phyloP scores from a whole-genome alignment of 2,113 vertebrate genomes.

The Ancistrus triradiatus region DNA sequence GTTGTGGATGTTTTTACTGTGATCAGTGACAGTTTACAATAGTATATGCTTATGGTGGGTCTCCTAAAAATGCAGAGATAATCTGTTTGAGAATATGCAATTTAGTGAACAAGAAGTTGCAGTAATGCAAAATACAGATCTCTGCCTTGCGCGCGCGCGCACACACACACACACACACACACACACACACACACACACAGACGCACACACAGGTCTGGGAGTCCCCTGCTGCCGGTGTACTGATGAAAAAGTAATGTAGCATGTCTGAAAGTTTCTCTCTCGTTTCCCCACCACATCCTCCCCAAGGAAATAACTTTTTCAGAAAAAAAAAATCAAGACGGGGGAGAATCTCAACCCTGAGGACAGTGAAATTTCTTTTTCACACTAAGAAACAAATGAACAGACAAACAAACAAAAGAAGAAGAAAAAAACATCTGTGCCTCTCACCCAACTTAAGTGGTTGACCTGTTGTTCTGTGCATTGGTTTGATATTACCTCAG shows the following conservation, averaged over 20 bases:
- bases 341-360: slow-evolving; percentile 9
- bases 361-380: slow-evolving; percentile 20
- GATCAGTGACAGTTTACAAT: slow-evolving; percentile 14
- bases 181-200: slow-evolving; percentile 22
- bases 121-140: slow-evolving; percentile 49
- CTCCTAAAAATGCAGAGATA: slow-evolving; percentile 34
- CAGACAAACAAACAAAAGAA: background rate
- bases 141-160: background rate
- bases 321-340: background rate
- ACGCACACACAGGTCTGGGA: slow-evolving; percentile 51
- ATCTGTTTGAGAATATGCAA: slow-evolving; percentile 52
- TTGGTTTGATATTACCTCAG: background rate
- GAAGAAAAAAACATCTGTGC: background rate
- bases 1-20: background rate
- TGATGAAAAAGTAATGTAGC: slow-evolving; percentile 77
- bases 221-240: slow-evolving; percentile 53
- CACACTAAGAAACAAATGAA: slow-evolving; percentile 6
- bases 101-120: slow-evolving; percentile 53
- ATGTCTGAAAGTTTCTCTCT: slow-evolving; percentile 65
- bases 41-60: slow-evolving; percentile 5
- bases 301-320: slow-evolving; percentile 46
- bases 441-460: background rate
- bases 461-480: slow-evolving; percentile 14
- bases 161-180: slow-evolving; percentile 25
- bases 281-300: slow-evolving; percentile 45